A percentile compares a stretch with the other conserved stretches of the same genome.
These are phyloP conservation scores for Geodia barretti DNA, from an alignment of 37 sponge, comb jelly and placozoan genomes.

Conservation along the genomic window DNA sequence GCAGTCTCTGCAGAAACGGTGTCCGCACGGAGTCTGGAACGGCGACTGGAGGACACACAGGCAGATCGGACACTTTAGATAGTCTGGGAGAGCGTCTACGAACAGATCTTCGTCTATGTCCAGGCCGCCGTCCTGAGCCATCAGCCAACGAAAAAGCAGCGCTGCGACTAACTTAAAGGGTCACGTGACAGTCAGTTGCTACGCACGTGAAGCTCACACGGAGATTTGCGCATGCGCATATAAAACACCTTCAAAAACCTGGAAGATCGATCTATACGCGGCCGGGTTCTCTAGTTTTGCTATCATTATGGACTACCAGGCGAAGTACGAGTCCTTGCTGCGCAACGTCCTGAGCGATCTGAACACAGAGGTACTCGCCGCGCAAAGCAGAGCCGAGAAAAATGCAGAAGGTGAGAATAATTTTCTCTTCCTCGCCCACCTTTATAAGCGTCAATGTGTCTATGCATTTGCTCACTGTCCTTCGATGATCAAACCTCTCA, in stretches of 20 bases:
- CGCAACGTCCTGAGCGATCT: constrained; percentile 17
- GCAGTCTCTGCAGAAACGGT: constrained; percentile 66
- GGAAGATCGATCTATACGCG: too few species aligned
- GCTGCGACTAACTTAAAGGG: too few species aligned
- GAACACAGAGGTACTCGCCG: constrained; percentile 10
- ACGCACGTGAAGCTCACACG: too few species aligned
- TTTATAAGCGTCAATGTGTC: neutral
- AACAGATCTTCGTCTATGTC: constrained; percentile 41
- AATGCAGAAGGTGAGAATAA: constrained; percentile 25
- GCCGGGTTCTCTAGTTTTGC: too few species aligned
- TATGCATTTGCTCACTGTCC: neutral
- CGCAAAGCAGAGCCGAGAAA: constrained; percentile 42
- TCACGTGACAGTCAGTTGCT: too few species aligned
- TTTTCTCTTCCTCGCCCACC: too few species aligned
- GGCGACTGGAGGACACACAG: constrained; percentile 45
- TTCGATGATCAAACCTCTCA: neutral
- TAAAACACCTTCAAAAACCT: too few species aligned
- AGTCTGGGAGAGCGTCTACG: constrained; percentile 50
- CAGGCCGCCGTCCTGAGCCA: neutral
- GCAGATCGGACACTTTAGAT: constrained; percentile 63
- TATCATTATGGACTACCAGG: constrained; percentile 2
- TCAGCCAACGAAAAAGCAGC: neutral
- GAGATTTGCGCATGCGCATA: too few species aligned
- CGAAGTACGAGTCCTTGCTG: constrained; percentile 35
- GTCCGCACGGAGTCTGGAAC: constrained; percentile 68